Evolutionary conservation across 2,797 vertebrate species (phyloP), one percentile per base, ranked within the genome.

Genomic region (Sparidentex hasta): DNA sequence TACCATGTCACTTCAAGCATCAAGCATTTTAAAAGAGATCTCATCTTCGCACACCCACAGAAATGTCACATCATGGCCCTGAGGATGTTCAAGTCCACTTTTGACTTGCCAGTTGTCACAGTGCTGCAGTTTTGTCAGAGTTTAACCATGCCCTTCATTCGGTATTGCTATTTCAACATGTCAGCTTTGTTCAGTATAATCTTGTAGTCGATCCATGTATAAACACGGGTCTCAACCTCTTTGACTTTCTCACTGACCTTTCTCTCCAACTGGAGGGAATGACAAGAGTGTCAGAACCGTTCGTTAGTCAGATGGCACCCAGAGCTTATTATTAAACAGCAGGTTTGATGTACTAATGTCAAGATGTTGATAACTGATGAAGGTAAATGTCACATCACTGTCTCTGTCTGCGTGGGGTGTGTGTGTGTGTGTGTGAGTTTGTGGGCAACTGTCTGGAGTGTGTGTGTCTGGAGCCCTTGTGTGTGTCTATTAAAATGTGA

Each of bases 301-400:
- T 88, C 55, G 74, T 82, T 74, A 86, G 83, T 88, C 86, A 74
- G 78, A 88, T 68, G 61, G 88, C 46, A 52, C 84, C 87, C 72
- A 71, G 73, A 67, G 84, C 90, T 91, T 90, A 92, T 92, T 91
- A 92, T 89, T 85, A 93, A 89, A 91, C 89, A 85, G 82, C 79
- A 86, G 88, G 87, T 93, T 90, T 93, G 90, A 93, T 90, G 88
- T 84, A 88, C 80, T 88, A 91, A 92, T 90, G 92, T 89, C 91
- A 91, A 88, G 86, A 91, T 90, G 89, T 76, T 93, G 87, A 92
- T 90, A 91, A 88, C 74, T 85, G 90, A 91, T 92, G 91, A 91
- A 92, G 86, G 89, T 88, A 93, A 94, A 95, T 95, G 94, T 88
- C 93, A 94, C 85, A 90, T 87, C 87, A 82, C 80, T 86, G 89